Base-by-base conservation (phyloP, 1,140 invertebrate species). In the Drosophila sechellia region DNA sequence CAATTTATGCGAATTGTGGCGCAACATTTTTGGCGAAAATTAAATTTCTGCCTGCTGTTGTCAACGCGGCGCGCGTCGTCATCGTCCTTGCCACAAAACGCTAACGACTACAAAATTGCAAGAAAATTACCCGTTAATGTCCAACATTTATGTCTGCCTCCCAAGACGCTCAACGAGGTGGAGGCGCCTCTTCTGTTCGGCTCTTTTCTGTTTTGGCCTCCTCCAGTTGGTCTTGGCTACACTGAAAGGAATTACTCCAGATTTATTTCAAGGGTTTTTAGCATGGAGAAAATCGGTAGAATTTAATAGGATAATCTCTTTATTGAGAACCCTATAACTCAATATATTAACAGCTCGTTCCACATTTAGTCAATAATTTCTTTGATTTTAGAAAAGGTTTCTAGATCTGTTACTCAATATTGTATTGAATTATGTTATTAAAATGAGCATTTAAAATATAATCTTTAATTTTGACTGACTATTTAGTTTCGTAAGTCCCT, bases 21-120 rank as follows among this genome's bases (percentile, higher is more conserved):
- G 43, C 11, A 52, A 63, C 17, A 56, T 49, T 57, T 65, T 66
- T 17, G 42, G 42, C 42, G 34, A 56, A 70, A 85, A 80, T 86
- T 63, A 66, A 83, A 84, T 85, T 85, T 75, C 60, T 17, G 71
- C 64, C 61, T 66, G 46, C 55, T 65, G 64, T 50, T 64, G 80
- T 52, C 71, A 49, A 54, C 50, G 70, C 59, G 45, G 52, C 60
- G 54, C 60, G 54, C 35, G 56, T 31, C 57, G 77, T 70, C 74
- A 60, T 55, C 65, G 83, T 87, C 84, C 75, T 79, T 83, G 85
- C 85, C 85, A 77, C 85, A 89, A 89, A 90, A 85, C 78, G 86
- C 86, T 91, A 91, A 91, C 84, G 89, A 91, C 89, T 91, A 91
- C 83, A 81, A 89, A 89, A 90, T 91, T 91, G 83, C 89, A 91